These are phyloP conservation scores for Lynx canadensis DNA, from an alignment of 2,113 vertebrate species.

Conservation along the genomic window DNA sequence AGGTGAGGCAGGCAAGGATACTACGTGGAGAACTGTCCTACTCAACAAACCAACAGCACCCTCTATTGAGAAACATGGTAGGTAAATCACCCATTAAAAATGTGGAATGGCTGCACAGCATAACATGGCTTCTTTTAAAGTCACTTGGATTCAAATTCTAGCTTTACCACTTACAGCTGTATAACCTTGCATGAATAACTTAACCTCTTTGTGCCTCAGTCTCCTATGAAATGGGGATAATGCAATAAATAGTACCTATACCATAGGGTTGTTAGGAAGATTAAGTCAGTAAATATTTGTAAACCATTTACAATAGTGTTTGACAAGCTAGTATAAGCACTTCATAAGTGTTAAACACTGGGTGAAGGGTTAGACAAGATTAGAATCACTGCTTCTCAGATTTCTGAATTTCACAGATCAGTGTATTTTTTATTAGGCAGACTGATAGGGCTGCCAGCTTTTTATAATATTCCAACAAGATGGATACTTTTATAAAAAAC, in stretches of 20 bases:
- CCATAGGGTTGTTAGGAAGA: background rate
- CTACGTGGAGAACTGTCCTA: background rate
- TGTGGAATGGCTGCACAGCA: background rate
- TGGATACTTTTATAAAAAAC: background rate
- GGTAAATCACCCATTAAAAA: background rate
- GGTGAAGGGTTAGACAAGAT: background rate
- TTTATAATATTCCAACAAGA: constrained; percentile 22
- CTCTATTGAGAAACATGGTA: constrained; percentile 42
- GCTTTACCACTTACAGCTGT: background rate
- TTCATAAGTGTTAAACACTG: background rate
- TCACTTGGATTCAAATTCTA: constrained; percentile 8
- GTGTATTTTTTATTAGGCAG: background rate
- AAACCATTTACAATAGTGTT: constrained; percentile 34
- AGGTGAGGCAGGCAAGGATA: background rate
- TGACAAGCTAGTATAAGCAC: background rate
- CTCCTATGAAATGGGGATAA: background rate
- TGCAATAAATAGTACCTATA: background rate
- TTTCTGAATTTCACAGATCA: constrained; percentile 48
- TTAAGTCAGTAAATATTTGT: background rate
- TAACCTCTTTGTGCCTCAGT: background rate
- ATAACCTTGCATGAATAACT: background rate
- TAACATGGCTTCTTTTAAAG: background rate
- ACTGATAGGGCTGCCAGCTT: background rate
- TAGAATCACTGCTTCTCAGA: background rate
- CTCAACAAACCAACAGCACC: background rate